Percentiles rank a stretch among this genome's conserved stretches.
Evolutionary conservation across 2,113 vertebrate genomes (phyloP).

Genomic region (Elanus axillaris): DNA sequence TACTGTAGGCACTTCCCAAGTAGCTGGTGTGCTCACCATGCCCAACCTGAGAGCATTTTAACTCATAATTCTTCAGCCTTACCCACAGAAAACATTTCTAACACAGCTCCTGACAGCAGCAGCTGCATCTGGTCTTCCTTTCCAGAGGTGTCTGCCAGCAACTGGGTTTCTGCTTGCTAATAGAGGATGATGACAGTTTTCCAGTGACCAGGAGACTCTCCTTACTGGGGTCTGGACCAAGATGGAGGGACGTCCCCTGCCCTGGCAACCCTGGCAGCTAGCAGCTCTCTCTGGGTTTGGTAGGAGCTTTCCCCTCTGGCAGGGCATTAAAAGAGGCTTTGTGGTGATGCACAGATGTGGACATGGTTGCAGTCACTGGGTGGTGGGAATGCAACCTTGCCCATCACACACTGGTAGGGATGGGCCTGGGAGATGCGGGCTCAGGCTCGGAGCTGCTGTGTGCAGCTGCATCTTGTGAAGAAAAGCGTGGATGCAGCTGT

Average conservation of each 20-base stretch:
- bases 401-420: not conserved
- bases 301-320: not conserved
- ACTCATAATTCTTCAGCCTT: not conserved
- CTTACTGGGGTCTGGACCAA: not conserved
- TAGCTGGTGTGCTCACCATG: fast-evolving
- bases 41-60: not conserved
- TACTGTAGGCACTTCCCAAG: fast-evolving
- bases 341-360: fast-evolving
- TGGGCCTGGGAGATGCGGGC: not conserved
- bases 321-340: not conserved
- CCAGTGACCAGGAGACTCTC: not conserved
- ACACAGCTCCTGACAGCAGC: fast-evolving
- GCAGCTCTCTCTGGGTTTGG: not conserved
- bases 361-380: not conserved
- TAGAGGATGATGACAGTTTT: not conserved
- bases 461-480: not conserved
- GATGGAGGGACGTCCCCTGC: not conserved
- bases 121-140: not conserved
- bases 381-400: not conserved
- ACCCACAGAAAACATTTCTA: not conserved
- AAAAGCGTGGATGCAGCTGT: fast-evolving
- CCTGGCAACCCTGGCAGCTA: not conserved
- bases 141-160: not conserved
- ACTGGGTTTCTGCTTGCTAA: not conserved
- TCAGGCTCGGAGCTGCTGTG: not conserved